Base-by-base conservation (phyloP, 2,797 vertebrate species). In the Gadopsis marmoratus region DNA sequence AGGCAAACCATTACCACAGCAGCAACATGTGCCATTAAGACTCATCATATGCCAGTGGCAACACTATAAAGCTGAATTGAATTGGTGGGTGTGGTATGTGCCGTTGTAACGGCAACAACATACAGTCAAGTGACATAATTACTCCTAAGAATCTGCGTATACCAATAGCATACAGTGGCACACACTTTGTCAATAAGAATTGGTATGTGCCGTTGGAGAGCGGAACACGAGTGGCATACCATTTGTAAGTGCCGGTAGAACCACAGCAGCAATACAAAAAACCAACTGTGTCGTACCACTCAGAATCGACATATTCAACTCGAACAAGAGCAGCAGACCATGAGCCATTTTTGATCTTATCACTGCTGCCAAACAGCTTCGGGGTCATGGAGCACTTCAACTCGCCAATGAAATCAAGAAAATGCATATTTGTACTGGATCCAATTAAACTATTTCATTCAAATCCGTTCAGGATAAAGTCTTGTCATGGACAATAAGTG, bases 381-480 rank as follows among this genome's bases (percentile, higher is more conserved):
- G 47, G 23, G 21, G 50, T 56, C 51, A 62, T 12, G 21, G 37
- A 62, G 14, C 13, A 74, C 43, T 39, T 3, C 26, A 31, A 16
- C 5, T 74, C n/a, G 76, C 71, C 58, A 60, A 51, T 63, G 17
- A 16, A 60, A 53, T 17, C 16, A 50, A 76, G 21, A 72, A 47
- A 51, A 61, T 31, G n/a, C 61, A 72, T 21, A 7, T 21, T 60
- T 86, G 33, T 3, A 26, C 23, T 17, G 14, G 17, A 54, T 53
- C 35, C 37, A 62, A 10, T 71, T 50, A 7, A 62, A 47, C n/a
- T 45, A 65, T 65, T 64, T 45, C 66, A 33, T 35, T 71, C n/a
- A 48, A 35, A 47, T 65, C 39, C 21, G 23, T 51, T 62, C 33
- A 74, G 39, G 33, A 45, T 60, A n/a, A n/a, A 21, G 7, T 54